Evolutionary conservation across 1,140 invertebrate genomes (phyloP).

Genomic region (Drosophila kepulauana): DNA sequence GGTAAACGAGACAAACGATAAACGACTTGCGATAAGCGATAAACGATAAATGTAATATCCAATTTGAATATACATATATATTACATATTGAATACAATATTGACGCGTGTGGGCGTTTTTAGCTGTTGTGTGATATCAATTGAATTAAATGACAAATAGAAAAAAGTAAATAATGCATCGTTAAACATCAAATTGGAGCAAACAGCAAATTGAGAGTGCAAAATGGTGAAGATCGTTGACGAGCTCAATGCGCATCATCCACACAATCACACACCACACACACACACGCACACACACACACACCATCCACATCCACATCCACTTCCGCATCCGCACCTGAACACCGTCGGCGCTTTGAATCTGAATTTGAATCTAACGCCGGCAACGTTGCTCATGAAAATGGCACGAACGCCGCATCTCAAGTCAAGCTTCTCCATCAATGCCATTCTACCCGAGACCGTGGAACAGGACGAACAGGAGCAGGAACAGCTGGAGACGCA

Average conservation of each 20-base stretch:
- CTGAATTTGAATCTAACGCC: constrained; percentile 57
- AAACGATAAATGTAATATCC: constrained; percentile 27
- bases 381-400: constrained; percentile 81
- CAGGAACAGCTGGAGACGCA: constrained; percentile 31
- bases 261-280: constrained; percentile 47
- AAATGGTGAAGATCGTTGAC: constrained; percentile 80
- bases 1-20: neutral
- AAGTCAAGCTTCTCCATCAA: constrained; percentile 91
- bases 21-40: neutral
- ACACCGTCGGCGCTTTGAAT: constrained; percentile 67
- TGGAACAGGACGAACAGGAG: constrained; percentile 77
- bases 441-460: constrained; percentile 89
- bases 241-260: constrained; percentile 50
- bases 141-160: constrained; percentile 1
- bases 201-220: constrained; percentile 25
- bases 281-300: constrained; percentile 32
- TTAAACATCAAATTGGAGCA: constrained; percentile 3
- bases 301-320: constrained; percentile 31
- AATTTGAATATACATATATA: constrained; percentile 42
- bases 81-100: neutral
- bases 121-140: constrained; percentile 48
- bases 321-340: constrained; percentile 54
- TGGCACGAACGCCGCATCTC: constrained; percentile 87
- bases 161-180: constrained; percentile 28
- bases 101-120: constrained; percentile 22